Percentiles rank a stretch among this genome's conserved stretches.
Evolutionary conservation across 2,797 vertebrate genomes (phyloP).

Genomic region (Eleutherodactylus coqui): DNA sequence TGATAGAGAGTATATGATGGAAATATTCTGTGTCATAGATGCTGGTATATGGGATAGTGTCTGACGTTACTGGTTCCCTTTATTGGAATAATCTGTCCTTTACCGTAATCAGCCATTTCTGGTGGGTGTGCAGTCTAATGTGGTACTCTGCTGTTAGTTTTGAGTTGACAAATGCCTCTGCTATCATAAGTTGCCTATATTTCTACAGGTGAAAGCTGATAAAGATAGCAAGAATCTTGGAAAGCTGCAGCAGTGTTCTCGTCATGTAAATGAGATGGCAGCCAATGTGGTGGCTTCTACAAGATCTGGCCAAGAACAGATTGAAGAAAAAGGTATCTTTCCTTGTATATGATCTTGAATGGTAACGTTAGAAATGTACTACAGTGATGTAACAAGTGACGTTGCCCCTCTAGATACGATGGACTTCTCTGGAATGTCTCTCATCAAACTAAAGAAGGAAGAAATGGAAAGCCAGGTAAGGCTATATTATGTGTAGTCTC

Average conservation of each 20-base stretch:
- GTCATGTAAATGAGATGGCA: constrained; percentile 89
- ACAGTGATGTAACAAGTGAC: neutral
- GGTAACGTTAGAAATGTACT: neutral
- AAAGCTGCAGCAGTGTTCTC: constrained; percentile 90
- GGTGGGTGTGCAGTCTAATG: neutral
- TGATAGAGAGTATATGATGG: too few relatives aligned
- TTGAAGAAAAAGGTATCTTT: constrained; percentile 86
- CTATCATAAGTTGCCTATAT: neutral
- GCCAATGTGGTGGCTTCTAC: constrained; percentile 93
- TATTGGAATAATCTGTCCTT: neutral
- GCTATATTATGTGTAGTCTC: neutral
- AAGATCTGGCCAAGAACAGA: constrained; percentile 89
- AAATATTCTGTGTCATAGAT: neutral
- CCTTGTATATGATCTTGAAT: neutral
- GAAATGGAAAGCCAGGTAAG: constrained; percentile 95
- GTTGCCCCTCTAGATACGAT: constrained; percentile 82
- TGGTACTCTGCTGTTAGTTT: too few relatives aligned
- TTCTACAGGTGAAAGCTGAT: constrained; percentile 89
- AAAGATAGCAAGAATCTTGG: constrained; percentile 84
- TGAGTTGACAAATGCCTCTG: too few relatives aligned
- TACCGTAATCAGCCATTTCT: neutral
- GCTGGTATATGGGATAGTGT: neutral
- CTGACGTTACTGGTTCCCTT: neutral
- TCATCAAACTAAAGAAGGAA: constrained; percentile 94
- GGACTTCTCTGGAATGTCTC: constrained; percentile 96